Percentiles rank a stretch among this genome's conserved stretches.
phyloP scores from a whole-genome alignment of 2,797 vertebrate genomes.

The Echeneis naucrates region DNA sequence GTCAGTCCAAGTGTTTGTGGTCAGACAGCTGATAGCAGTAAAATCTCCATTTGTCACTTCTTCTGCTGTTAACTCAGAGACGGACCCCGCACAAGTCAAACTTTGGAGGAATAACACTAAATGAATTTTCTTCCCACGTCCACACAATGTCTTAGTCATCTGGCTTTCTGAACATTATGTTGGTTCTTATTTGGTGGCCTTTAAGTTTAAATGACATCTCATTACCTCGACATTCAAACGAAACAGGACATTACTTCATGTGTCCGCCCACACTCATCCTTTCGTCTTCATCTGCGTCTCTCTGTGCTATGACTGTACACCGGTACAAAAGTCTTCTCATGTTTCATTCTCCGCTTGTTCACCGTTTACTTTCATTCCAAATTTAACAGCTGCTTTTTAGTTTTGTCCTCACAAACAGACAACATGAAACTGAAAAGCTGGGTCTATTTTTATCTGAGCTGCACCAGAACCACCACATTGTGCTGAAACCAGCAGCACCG shows the following conservation, averaged over 20 bases:
- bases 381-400: neutral
- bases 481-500: neutral
- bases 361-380: constrained; percentile 9
- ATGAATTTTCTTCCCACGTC: neutral
- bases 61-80: neutral
- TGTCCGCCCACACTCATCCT: too few relatives aligned
- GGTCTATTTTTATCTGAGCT: neutral
- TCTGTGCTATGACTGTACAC: neutral
- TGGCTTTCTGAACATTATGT: neutral
- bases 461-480: neutral
- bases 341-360: neutral
- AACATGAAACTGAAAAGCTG: neutral
- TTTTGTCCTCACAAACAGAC: neutral
- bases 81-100: neutral
- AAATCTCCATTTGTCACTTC: neutral
- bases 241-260: neutral
- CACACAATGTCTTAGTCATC: too few relatives aligned
- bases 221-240: neutral
- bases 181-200: neutral
- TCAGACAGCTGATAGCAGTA: too few relatives aligned
- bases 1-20: too few relatives aligned
- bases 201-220: too few relatives aligned
- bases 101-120: neutral
- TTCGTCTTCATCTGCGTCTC: neutral
- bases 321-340: constrained; percentile 20